phyloP scores from a whole-genome alignment of 2,797 vertebrate genomes.

The Enteromius fasciolatus region DNA sequence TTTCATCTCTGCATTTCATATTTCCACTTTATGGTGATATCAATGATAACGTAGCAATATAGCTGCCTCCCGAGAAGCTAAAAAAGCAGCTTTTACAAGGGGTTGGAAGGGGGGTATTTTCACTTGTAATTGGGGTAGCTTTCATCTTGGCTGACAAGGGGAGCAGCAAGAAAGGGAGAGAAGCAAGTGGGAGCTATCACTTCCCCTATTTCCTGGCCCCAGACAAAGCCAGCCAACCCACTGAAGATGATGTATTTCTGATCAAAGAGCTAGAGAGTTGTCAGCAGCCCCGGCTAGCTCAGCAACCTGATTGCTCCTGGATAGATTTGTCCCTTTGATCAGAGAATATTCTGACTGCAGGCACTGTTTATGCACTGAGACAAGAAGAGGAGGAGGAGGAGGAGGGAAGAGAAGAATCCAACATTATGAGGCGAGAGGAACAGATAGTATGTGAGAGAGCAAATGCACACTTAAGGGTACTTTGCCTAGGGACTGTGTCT shows the following conservation, averaged over 20 bases:
- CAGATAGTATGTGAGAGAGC: slow-evolving; percentile 7
- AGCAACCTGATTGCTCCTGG: slow-evolving; percentile 83
- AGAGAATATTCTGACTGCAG: slow-evolving; percentile 77
- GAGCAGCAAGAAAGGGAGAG: slow-evolving; percentile 77
- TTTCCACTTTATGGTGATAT: slow-evolving; percentile 71
- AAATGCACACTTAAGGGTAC: slow-evolving; percentile 61
- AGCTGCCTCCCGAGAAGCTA: slow-evolving; percentile 67
- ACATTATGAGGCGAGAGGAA: slow-evolving; percentile 51
- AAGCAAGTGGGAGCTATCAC: slow-evolving; percentile 85
- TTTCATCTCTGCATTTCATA: slow-evolving; percentile 73
- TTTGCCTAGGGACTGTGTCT: slow-evolving; percentile 68
- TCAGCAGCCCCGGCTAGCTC: slow-evolving; percentile 80
- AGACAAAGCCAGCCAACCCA: slow-evolving; percentile 83
- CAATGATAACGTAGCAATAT: slow-evolving; percentile 70
- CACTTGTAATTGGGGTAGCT: slow-evolving; percentile 85
- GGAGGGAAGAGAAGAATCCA: slow-evolving; percentile 24
- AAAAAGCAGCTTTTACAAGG: slow-evolving; percentile 48
- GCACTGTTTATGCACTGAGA: slow-evolving; percentile 83
- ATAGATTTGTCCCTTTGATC: slow-evolving; percentile 87
- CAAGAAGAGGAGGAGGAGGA: slow-evolving; percentile 61
- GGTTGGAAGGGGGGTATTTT: slow-evolving; percentile 80
- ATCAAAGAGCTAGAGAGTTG: slow-evolving; percentile 86
- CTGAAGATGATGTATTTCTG: slow-evolving; percentile 87
- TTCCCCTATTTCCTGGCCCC: slow-evolving; percentile 87
- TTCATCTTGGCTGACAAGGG: slow-evolving; percentile 90